Percentiles rank a stretch among this genome's conserved stretches.
Evolutionary conservation across 2,113 vertebrate species (phyloP).

Genomic region (Geococcyx californianus): DNA sequence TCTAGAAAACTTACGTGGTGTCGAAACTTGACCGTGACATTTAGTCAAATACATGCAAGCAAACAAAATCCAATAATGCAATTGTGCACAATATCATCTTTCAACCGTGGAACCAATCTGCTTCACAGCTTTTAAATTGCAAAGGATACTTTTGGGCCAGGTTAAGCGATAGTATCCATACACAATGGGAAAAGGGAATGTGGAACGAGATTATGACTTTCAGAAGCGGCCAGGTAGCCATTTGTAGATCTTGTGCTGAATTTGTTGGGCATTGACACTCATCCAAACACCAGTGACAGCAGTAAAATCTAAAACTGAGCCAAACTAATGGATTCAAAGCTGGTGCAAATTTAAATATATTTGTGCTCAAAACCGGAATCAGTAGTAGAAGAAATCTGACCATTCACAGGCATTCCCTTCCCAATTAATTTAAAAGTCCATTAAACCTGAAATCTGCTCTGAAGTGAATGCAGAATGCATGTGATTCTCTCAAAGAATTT

Average conservation of each 20-base stretch:
- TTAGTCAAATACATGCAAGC: not conserved
- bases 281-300: not conserved
- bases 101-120: not conserved
- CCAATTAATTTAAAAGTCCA: not conserved
- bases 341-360: not conserved
- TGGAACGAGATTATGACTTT: not conserved
- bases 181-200: not conserved
- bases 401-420: not conserved
- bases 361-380: not conserved
- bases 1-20: not conserved
- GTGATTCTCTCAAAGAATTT: not conserved
- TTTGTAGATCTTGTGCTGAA: not conserved
- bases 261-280: not conserved
- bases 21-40: not conserved
- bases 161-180: not conserved
- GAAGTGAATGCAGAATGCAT: not conserved
- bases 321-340: not conserved
- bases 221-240: not conserved
- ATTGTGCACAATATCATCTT: not conserved
- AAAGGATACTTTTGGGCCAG: not conserved
- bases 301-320: not conserved
- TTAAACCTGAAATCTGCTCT: not conserved
- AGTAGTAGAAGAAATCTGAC: not conserved
- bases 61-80: not conserved
- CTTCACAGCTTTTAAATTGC: not conserved